Base-by-base conservation (phyloP, 2,797 vertebrate species). In the Gobionotothen gibberifrons region DNA sequence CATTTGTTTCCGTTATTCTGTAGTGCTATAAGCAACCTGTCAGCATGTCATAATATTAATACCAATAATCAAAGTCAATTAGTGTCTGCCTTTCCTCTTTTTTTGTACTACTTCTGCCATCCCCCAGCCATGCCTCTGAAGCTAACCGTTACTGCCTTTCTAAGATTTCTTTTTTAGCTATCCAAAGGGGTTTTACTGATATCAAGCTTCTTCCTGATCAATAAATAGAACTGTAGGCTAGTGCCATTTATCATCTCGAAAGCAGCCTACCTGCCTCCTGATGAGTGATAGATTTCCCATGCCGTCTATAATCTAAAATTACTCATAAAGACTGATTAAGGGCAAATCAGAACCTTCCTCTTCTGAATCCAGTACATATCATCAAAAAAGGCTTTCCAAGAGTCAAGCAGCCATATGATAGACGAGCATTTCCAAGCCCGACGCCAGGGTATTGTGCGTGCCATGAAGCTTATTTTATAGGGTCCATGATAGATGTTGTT, bases 61-160 rank as follows among this genome's bases (percentile, higher is more conserved):
- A 85, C 85, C 91, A 95, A 95, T 96, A 94, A 96, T 97, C 94
- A 96, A 95, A 95, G 93, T 95, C 95, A 95, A 95, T 96, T 95
- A 96, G 36, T 32, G 14, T 43, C 52, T 7, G 17, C 13, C n/a
- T 58, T 51, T 9, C 32, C 39, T 71, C 46, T 39, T 36, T 63
- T 79, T 56, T 14, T 48, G 5, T 6, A 52, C 93, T 91, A 88
- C 21, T 39, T 44, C 89, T 92, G 89, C 17, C 91, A 89, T 87
- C 47, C 19, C 53, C 84, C 87, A 92, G 85, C 84, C 85, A 85
- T 86, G 72, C 71, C 46, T 84, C 79, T 89, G 82, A 65, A 78
- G 71, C 16, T 32, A 64, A 52, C 47, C 19, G 1, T n/a, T 21
- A 9, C 21, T 53, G 21, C 32, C 9, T 78, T 73, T 83, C 16